Percentiles rank a stretch among this genome's conserved stretches.
phyloP scores from a whole-genome alignment of 2,797 vertebrate genomes.

The Coregonus suidteri region DNA sequence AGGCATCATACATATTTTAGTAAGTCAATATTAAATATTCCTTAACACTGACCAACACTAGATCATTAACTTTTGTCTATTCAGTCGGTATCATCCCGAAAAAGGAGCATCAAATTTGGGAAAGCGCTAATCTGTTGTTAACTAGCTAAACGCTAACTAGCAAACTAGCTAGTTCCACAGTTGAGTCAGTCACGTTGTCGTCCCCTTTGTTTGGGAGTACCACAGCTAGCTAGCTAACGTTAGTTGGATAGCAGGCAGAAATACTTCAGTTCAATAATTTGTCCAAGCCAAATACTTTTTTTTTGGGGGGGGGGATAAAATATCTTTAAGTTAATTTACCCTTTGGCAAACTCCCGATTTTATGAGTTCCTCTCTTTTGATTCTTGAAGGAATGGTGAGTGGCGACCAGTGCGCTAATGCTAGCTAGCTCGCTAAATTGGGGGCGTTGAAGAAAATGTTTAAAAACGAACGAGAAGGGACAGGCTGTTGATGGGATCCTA shows the following conservation, averaged over 20 bases:
- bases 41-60: too few species aligned
- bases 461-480: slow-evolving; percentile 52
- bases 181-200: slow-evolving; percentile 79
- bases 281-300: background rate
- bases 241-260: slow-evolving; percentile 47
- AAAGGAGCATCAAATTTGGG: background rate
- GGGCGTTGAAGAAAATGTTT: slow-evolving; percentile 69
- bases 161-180: slow-evolving; percentile 67
- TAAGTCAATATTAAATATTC: too few species aligned
- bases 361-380: slow-evolving; percentile 40
- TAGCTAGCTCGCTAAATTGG: slow-evolving; percentile 74
- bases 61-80: background rate
- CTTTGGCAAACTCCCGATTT: slow-evolving; percentile 27
- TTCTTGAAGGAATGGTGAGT: slow-evolving; percentile 56
- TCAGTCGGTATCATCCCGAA: background rate
- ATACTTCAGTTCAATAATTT: background rate
- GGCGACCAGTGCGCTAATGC: slow-evolving; percentile 61
- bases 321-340: slow-evolving; percentile 53
- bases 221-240: slow-evolving; percentile 50
- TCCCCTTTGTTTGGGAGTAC: slow-evolving; percentile 83
- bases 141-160: slow-evolving; percentile 5
- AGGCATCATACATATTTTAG: background rate
- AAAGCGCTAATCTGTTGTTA: slow-evolving; percentile 52
- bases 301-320: slow-evolving; percentile 7
- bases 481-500: slow-evolving; percentile 28